Evolutionary conservation across 2,888 invertebrate genomes (phyloP), one percentile per base, ranked within the genome.

Genomic region (Lucinisca nassula): DNA sequence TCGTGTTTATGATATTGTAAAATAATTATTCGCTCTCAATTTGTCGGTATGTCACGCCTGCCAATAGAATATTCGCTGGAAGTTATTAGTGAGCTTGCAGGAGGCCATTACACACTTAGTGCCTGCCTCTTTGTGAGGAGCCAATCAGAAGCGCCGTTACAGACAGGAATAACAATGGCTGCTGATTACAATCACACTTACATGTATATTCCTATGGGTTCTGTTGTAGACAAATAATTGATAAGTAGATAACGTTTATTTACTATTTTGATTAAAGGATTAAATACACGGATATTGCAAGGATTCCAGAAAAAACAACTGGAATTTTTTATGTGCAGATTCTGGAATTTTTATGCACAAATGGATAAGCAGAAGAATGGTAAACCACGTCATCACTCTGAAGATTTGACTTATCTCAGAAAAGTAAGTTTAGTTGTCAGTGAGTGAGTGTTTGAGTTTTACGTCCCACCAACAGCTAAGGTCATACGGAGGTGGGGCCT

Each of bases 1-100:
- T 24, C 17, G 30, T 6, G 67, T 35, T 67, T 67, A 67, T 67
- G 67, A 67, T 67, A 67, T 67, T 67, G 67, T 67, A 67, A 67
- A 67, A 67, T 67, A 67, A 67, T 67, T 67, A 67, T 67, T 35
- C 30, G 67, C 67, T 67, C 67, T 67, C 35, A 6, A 35, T 32
- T 67, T 67, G 67, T 67, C 17, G 35, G 35, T 35, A 67, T 67
- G 67, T 67, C 67, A 67, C 67, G 67, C 67, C 67, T 67, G 67
- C 67, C 67, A 67, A 32, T 67, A 30, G 67, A 67, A 67, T 21
- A 3, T 35, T 67, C 35, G 4, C 67, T 67, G 67, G 67, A 67
- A 67, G 1, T 35, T 35, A 67, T 67, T 67, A 67, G 8, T 35
- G 35, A 35, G 67, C 17, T 35, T 35, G 67, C 67, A 21, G 67